Conservation (phyloP, 2,888 invertebrate species). For the Pollenia griseotomentosa region DNA sequence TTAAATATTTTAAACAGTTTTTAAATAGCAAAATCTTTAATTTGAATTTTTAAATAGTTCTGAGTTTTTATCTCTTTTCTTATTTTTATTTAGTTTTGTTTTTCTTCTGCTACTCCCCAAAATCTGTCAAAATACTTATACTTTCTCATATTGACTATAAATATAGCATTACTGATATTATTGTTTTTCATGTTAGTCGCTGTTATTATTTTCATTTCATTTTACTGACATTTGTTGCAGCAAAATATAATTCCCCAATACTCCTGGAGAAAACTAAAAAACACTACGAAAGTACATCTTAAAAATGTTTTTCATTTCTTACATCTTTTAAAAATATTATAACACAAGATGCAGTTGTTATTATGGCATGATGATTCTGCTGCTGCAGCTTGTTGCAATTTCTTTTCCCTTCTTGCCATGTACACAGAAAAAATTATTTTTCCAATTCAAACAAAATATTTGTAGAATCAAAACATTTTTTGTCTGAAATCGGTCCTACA, state of each 20-base stretch:
- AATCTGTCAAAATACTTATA: conserved; percentile 47
- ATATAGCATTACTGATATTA: conserved; percentile 4
- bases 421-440: too few relatives aligned
- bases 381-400: conserved; percentile 27
- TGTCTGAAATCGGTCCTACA: too few relatives aligned
- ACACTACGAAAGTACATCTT: conserved; percentile 35
- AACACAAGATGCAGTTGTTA: conserved; percentile 56
- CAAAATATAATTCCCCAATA: background rate
- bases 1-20: background rate
- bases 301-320: conserved; percentile 65
- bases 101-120: background rate
- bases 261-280: conserved; percentile 1
- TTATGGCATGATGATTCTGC: conserved; percentile 44
- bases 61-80: background rate
- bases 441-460: too few relatives aligned
- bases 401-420: background rate
- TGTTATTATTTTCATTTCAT: conserved; percentile 47
- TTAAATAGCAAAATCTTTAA: background rate
- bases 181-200: conserved; percentile 25
- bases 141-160: conserved; percentile 19
- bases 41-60: background rate
- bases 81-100: background rate
- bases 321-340: conserved; percentile 53
- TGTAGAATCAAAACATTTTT: too few relatives aligned
- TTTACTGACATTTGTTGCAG: conserved; percentile 56